These are phyloP conservation scores for Eilema depressum DNA, from an alignment of 2,888 invertebrate species.

Conservation along the genomic window DNA sequence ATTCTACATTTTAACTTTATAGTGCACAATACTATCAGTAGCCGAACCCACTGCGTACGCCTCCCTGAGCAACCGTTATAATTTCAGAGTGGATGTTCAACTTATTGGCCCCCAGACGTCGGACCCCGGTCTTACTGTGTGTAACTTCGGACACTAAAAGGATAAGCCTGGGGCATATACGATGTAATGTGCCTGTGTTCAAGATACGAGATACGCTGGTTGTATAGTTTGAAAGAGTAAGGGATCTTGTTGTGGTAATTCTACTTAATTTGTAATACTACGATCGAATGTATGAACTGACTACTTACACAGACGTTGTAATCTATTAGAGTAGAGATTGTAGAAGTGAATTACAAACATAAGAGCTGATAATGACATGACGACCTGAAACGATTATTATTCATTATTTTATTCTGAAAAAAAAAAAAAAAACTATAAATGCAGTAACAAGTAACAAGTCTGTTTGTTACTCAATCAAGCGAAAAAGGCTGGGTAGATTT, in stretches of 20 bases:
- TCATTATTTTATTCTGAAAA: no score
- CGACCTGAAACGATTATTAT: no score
- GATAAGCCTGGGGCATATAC: constrained; percentile 44
- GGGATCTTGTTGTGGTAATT: not conserved
- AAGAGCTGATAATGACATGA: no score
- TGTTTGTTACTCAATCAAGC: no score
- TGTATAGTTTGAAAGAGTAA: constrained; percentile 2
- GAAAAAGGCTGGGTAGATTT: no score
- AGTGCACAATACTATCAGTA: constrained; percentile 2
- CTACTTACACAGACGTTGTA: not conserved
- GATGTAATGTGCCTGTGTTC: constrained; percentile 18
- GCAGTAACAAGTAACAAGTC: no score
- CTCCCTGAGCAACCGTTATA: constrained; percentile 43
- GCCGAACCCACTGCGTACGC: constrained; percentile 29
- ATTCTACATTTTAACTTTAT: not conserved
- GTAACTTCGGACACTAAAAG: constrained; percentile 40
- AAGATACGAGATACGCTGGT: constrained; percentile 18
- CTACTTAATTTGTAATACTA: not conserved
- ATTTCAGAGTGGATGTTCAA: constrained; percentile 47
- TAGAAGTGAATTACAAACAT: no score
- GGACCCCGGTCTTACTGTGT: constrained; percentile 38
- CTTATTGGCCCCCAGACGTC: constrained; percentile 55
- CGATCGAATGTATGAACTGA: not conserved
- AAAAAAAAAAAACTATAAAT: no score
- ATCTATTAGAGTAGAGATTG: no score